Conservation (phyloP, 2,888 invertebrate genomes). For the Abrostola triplasia region DNA sequence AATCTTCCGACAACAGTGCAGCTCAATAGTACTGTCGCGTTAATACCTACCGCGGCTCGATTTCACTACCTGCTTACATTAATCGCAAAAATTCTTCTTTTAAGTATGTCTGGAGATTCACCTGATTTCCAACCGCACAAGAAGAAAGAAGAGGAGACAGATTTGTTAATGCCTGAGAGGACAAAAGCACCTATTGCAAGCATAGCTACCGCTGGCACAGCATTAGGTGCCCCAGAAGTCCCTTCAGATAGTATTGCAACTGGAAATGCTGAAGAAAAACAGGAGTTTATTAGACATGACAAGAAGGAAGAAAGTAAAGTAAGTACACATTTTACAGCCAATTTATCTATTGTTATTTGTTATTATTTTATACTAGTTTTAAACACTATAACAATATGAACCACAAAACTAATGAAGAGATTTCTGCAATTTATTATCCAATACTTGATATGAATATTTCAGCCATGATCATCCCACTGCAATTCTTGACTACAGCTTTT, state of each 20-base stretch:
- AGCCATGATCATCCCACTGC: neutral
- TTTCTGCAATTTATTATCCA: neutral
- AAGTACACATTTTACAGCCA: slow-evolving; percentile 33
- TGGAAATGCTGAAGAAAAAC: slow-evolving; percentile 66
- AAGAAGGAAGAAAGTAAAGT: slow-evolving; percentile 71
- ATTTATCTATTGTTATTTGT: too few species aligned
- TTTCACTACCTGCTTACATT: slow-evolving; percentile 35
- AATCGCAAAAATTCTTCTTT: slow-evolving; percentile 55
- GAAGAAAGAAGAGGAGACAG: slow-evolving; percentile 76
- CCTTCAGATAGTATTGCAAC: slow-evolving; percentile 57
- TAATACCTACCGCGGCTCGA: slow-evolving; percentile 16
- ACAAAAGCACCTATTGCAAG: slow-evolving; percentile 60
- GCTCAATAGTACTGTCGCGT: slow-evolving; percentile 19
- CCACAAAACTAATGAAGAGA: neutral
- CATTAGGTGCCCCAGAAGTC: slow-evolving; percentile 54
- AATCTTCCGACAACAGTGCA: slow-evolving; percentile 40
- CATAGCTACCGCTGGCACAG: slow-evolving; percentile 57
- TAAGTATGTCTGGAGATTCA: slow-evolving; percentile 83
- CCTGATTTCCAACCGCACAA: slow-evolving; percentile 70
- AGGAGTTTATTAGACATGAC: slow-evolving; percentile 68
- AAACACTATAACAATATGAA: neutral
- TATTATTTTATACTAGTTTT: neutral
- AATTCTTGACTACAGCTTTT: neutral
- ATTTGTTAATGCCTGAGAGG: slow-evolving; percentile 67
- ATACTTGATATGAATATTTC: neutral